phyloP scores from a whole-genome alignment of 2,888 invertebrate species.

The Dynastes tityus region DNA sequence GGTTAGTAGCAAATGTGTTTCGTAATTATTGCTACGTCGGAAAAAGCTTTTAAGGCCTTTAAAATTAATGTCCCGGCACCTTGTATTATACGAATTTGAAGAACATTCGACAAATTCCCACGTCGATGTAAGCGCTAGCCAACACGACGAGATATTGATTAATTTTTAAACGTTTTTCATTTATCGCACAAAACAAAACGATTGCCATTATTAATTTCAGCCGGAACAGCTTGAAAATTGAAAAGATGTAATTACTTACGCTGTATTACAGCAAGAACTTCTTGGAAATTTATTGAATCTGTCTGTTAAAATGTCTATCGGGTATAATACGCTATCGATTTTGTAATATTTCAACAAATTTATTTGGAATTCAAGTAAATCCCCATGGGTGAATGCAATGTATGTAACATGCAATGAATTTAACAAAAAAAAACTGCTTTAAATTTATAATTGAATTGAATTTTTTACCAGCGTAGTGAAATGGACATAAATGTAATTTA shows the following conservation, averaged over 20 bases:
- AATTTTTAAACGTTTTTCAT: constrained; percentile 41
- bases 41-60: constrained; percentile 43
- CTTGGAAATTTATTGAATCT: constrained; percentile 8
- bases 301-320: background rate
- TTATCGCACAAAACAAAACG: constrained; percentile 14
- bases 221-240: constrained; percentile 9
- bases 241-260: constrained; percentile 1
- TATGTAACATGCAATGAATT: too few species aligned
- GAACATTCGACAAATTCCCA: constrained; percentile 38
- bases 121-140: constrained; percentile 6
- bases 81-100: constrained; percentile 40
- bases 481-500: too few species aligned
- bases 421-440: too few species aligned
- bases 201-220: constrained; percentile 18
- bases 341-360: too few species aligned
- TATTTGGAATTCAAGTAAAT: too few species aligned
- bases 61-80: constrained; percentile 35
- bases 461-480: too few species aligned
- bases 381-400: too few species aligned
- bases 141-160: constrained; percentile 16
- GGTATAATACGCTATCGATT: background rate
- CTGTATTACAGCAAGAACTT: background rate
- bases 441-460: too few species aligned
- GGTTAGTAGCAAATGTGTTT: constrained; percentile 48
- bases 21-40: constrained; percentile 47